Evolutionary conservation across 1,140 invertebrate species (phyloP), one percentile per base, ranked within the genome.

Genomic region (Euwallacea similis): DNA sequence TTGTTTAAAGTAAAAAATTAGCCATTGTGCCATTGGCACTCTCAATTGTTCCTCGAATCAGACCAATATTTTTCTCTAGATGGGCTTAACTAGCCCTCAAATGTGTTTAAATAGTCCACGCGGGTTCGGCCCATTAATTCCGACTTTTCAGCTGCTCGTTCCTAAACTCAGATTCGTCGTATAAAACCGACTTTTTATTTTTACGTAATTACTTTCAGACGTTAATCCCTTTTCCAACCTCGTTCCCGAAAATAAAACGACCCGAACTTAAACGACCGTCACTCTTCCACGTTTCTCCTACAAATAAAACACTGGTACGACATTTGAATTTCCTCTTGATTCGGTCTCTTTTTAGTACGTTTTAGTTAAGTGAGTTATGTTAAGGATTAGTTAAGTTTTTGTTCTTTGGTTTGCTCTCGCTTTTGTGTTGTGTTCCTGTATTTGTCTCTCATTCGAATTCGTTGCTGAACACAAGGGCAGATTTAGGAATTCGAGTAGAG

Each of bases 121-220:
- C 43, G 44, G n/a, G 59, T 11, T 42, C 42, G 7, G 21, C 56
- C 61, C 61, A 63, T 63, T 63, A 63, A 63, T 63, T 63, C 61
- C 16, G 44, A 44, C 42, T 42, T 63, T 63, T 63, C 61, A 63
- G n/a, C 61, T 47, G 61, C 61, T 63, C 61, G 9, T 63, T 63
- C 42, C 61, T 63, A 63, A 63, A 47, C 61, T 63, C 42, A 63
- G 43, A 63, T 63, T 63, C 61, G 13, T 33, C 21, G 63, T 54
- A 66, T 41, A 55, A 66, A 66, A n/a, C 16, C 16, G 50, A 53
- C 47, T 66, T 66, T 65, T 66, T 66, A 66, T 66, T 66, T 66
- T 66, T 55, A 54, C 63, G 47, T 66, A 54, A 66, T 66, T 66
- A 55, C 63, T 66, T 66, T 66, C 50, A 66, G 33, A 54, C 63